Percentiles rank a stretch among this genome's conserved stretches.
Conservation (phyloP, 1,140 invertebrate species). For the Drosophila quadrilineata region DNA sequence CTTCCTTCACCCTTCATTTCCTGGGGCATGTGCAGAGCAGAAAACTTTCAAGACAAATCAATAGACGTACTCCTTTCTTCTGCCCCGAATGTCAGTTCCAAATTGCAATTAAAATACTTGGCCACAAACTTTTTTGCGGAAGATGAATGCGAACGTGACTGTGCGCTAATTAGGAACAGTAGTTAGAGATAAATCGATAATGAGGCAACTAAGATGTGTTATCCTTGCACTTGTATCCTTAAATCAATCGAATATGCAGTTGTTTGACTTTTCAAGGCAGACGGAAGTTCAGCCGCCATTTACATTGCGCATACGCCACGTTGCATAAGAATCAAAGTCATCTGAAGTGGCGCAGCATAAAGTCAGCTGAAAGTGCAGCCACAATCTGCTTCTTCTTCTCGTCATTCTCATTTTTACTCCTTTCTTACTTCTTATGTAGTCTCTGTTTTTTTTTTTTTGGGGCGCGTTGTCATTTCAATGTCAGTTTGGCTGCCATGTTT, state of each 20-base stretch:
- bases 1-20: background rate
- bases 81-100: slow-evolving; percentile 41
- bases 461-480: slow-evolving; percentile 58
- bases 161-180: slow-evolving; percentile 26
- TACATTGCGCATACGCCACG: slow-evolving; percentile 26
- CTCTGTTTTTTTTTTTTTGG: slow-evolving; percentile 41
- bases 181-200: slow-evolving; percentile 46
- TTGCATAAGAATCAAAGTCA: slow-evolving; percentile 36
- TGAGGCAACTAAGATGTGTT: background rate
- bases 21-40: background rate
- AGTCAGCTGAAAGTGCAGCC: background rate
- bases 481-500: slow-evolving; percentile 55
- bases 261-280: no score
- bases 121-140: slow-evolving; percentile 31
- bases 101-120: slow-evolving; percentile 66
- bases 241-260: slow-evolving; percentile 48
- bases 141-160: slow-evolving; percentile 51
- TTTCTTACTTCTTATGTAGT: slow-evolving; percentile 19
- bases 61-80: no score
- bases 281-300: background rate
- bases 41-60: slow-evolving; percentile 67
- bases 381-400: no score
- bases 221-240: slow-evolving; percentile 11
- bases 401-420: no score
- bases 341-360: slow-evolving; percentile 25